These are phyloP conservation scores for Agrochola lychnidis DNA, from an alignment of 2,888 invertebrate species.

Conservation along the genomic window DNA sequence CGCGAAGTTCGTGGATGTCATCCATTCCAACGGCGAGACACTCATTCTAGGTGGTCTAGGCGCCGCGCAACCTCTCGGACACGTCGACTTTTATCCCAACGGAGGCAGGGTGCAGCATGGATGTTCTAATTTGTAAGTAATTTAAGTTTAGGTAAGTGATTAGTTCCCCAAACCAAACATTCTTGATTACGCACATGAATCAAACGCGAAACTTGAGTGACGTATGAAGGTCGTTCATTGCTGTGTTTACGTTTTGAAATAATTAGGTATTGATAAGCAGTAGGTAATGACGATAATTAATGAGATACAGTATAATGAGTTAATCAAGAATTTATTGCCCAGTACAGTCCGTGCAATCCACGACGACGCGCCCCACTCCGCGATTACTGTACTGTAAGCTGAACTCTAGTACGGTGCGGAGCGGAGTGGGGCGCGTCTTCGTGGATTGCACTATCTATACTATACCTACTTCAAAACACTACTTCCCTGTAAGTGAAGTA, in stretches of 20 bases:
- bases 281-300: slow-evolving; percentile 24
- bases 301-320: slow-evolving; percentile 25
- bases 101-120: slow-evolving; percentile 98
- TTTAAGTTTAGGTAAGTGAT: slow-evolving; percentile 1
- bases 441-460: no score
- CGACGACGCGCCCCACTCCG: no score
- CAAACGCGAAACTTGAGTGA: slow-evolving; percentile 23
- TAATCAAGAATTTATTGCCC: slow-evolving; percentile 25
- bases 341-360: not conserved
- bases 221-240: slow-evolving; percentile 11
- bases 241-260: slow-evolving; percentile 1
- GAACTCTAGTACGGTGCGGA: no score
- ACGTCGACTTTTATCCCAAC: slow-evolving; percentile 98
- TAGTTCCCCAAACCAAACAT: slow-evolving; percentile 8
- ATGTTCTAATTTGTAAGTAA: slow-evolving; percentile 94
- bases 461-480: not conserved
- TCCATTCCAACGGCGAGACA: slow-evolving; percentile 98
- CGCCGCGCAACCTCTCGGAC: slow-evolving; percentile 97
- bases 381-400: no score
- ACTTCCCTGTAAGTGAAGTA: not conserved
- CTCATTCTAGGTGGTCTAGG: slow-evolving; percentile 97
- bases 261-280: slow-evolving; percentile 13
- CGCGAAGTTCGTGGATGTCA: slow-evolving; percentile 97
- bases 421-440: no score
- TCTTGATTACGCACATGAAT: slow-evolving; percentile 23